Evolutionary conservation across 2,888 invertebrate species (phyloP).

Genomic region (Tupiocoris notatus): DNA sequence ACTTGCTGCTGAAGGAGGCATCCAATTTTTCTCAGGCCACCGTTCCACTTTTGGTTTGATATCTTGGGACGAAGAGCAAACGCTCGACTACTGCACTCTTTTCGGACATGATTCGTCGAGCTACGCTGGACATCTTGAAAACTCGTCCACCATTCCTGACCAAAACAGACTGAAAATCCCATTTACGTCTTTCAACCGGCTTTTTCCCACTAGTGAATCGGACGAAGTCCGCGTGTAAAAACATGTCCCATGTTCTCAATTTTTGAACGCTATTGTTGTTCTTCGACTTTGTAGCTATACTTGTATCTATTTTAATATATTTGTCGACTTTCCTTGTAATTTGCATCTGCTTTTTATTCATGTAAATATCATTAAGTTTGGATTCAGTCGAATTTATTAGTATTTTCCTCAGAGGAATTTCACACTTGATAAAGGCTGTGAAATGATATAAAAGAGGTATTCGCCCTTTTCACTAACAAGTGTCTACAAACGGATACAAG

Average conservation of each 20-base stretch:
- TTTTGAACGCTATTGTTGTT: neutral
- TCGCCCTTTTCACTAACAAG: too few relatives aligned
- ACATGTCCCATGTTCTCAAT: neutral
- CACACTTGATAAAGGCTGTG: too few relatives aligned
- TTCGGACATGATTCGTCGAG: constrained; percentile 1
- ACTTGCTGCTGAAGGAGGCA: neutral
- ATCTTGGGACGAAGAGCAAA: constrained; percentile 17
- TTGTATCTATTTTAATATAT: neutral
- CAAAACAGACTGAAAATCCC: neutral
- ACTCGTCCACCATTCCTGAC: neutral
- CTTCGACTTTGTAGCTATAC: neutral
- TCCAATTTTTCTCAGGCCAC: constrained; percentile 20
- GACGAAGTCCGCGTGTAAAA: neutral
- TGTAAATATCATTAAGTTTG: too few relatives aligned
- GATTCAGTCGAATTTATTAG: too few relatives aligned
- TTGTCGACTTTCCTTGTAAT: neutral
- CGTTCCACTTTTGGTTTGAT: constrained; percentile 11
- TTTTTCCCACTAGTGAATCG: neutral
- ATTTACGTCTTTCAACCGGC: neutral
- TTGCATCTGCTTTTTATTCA: too few relatives aligned
- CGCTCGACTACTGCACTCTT: neutral
- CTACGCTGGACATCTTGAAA: neutral
- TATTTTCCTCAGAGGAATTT: too few relatives aligned
- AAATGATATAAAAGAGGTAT: too few relatives aligned
- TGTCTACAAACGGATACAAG: too few relatives aligned